Conservation (phyloP, 1,140 invertebrate species). For the Bombus haemorrhoidalis region DNA sequence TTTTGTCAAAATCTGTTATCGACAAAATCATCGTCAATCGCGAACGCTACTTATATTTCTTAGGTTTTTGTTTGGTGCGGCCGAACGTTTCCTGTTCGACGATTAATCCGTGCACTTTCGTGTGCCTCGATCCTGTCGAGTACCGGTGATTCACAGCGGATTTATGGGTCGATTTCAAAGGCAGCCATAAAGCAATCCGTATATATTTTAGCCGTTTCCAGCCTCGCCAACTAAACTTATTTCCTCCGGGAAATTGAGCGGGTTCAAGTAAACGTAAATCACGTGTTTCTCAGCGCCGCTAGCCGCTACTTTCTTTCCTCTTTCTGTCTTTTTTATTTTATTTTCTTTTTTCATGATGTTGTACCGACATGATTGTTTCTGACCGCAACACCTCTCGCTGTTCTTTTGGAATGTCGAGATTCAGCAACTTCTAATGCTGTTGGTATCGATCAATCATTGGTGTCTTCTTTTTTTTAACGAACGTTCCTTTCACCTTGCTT, state of each 20-base stretch:
- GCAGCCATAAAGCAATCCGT: slow-evolving; percentile 21
- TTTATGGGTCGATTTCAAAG: slow-evolving; percentile 34
- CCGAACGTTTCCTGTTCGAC: no score
- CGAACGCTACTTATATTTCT: no score
- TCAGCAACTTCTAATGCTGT: no score
- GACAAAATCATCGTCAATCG: no score
- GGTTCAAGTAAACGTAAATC: slow-evolving; percentile 20
- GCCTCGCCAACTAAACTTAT: slow-evolving; percentile 24
- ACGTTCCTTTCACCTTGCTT: no score
- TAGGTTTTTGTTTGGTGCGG: no score
- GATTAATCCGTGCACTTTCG: background rate
- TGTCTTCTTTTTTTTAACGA: no score
- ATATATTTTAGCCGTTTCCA: slow-evolving; percentile 21
- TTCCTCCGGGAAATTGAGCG: slow-evolving; percentile 31
- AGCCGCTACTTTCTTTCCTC: background rate
- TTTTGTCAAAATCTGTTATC: no score
- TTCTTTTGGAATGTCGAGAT: no score
- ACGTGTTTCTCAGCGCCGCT: background rate
- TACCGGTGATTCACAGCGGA: background rate
- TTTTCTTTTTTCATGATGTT: background rate
- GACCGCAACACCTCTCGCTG: background rate
- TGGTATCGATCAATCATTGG: no score
- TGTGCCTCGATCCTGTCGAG: background rate
- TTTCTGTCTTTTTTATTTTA: background rate
- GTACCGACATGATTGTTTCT: background rate